Evolutionary conservation across 2,797 vertebrate species (phyloP), one percentile per base, ranked within the genome.

Genomic region (Telmatherina bonti): DNA sequence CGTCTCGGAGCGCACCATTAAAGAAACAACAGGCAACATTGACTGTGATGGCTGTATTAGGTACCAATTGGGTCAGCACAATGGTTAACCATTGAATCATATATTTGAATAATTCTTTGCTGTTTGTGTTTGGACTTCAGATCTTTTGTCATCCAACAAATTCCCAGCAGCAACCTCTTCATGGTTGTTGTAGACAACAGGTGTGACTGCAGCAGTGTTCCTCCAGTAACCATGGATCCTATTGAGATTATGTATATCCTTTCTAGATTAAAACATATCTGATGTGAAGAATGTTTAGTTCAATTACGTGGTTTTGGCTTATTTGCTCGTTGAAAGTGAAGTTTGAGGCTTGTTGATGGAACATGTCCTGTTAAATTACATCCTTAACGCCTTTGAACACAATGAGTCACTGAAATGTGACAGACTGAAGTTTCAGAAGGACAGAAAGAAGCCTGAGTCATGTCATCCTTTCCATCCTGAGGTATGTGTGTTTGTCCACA

Each of bases 181-280:
- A 99, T 99, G 97, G 97, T 99, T 31, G 97, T 99, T 51, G 97
- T 99, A 85, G 97, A 98, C 85, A 98, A 96, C 57, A 97, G 97
- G 82, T 99, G 98, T 72, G 95, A 96, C 85, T 99, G 98, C 80
- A 95, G 94, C 79, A 94, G 92, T 1, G 33, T 95, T 70, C 90
- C 93, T 62, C 95, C 96, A 3, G 96, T 99, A 60, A 97, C 97
- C 70, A 99, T 99, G 97, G 96, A 96, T 0, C 97, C 97, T 69
- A 96, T 98, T 49, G 97, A 99, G 93, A 98, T 99, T 89, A 97
- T 97, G 85, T 99, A 99, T 99, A 99, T 99, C 97, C 97, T 99
- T 97, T 88, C 18, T 24, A 35, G 5, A 66, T 45, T 3, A 56
- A 64, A n/a, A 35, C 1, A 31, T 0, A n/a, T 12, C 52, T 74